Evolutionary conservation across 2,797 vertebrate genomes (phyloP).

Genomic region (Lagocephalus sceleratus): DNA sequence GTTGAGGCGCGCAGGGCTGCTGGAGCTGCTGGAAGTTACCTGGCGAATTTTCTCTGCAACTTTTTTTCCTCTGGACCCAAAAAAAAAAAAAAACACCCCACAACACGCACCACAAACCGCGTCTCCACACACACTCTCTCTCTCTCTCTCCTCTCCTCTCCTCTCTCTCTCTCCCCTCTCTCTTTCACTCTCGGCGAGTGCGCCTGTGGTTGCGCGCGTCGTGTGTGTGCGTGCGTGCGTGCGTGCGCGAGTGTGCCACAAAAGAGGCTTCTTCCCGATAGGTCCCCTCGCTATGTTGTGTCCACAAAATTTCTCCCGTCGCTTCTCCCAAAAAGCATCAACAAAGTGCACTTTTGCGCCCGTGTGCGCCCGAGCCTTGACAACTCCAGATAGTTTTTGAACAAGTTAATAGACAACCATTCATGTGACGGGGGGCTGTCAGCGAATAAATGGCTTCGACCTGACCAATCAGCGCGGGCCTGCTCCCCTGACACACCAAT

Average conservation of each 20-base stretch:
- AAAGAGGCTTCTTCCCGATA: slow-evolving; percentile 61
- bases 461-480: slow-evolving; percentile 89
- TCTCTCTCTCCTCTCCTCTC: slow-evolving; percentile 28
- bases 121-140: slow-evolving; percentile 56
- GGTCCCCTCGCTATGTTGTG: slow-evolving; percentile 66
- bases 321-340: slow-evolving; percentile 88
- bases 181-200: slow-evolving; percentile 26
- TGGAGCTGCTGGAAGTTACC: slow-evolving; percentile 56
- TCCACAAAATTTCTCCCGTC: slow-evolving; percentile 81
- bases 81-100: slow-evolving; percentile 43
- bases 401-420: slow-evolving; percentile 99
- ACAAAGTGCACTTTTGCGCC: slow-evolving; percentile 85
- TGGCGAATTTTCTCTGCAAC: slow-evolving; percentile 69
- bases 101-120: slow-evolving; percentile 36
- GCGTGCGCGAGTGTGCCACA: slow-evolving; percentile 22
- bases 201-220: slow-evolving; percentile 19
- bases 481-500: slow-evolving; percentile 82
- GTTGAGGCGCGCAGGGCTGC: slow-evolving; percentile 35
- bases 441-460: slow-evolving; percentile 96
- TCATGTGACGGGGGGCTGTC: slow-evolving; percentile 97
- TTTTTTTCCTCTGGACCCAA: slow-evolving; percentile 56
- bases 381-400: slow-evolving; percentile 99
- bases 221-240: slow-evolving; percentile 17
- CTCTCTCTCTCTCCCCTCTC: slow-evolving; percentile 23
- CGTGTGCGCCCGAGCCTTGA: slow-evolving; percentile 88